Conservation (phyloP, 2,888 invertebrate species). For the Aporophyla lueneburgensis region DNA sequence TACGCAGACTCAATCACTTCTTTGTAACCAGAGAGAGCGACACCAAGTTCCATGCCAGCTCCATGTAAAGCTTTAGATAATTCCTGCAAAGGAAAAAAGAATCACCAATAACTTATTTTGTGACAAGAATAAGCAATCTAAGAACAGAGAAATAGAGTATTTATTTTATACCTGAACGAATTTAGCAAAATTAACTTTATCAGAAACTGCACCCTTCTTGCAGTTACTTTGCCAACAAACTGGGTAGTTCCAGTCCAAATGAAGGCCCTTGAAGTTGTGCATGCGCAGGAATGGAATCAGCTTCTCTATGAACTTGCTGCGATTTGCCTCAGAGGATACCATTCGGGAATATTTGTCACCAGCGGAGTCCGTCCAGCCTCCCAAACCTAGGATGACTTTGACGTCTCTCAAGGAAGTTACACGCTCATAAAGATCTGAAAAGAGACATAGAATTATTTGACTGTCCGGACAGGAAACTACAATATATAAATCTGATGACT, state of each 20-base stretch:
- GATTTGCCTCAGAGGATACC: conserved; percentile 92
- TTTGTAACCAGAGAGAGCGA: conserved; percentile 97
- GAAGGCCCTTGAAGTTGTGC: conserved; percentile 96
- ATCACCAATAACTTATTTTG: background rate
- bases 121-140: background rate
- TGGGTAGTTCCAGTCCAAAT: conserved; percentile 98
- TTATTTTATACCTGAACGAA: conserved; percentile 91
- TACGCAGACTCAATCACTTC: conserved; percentile 97
- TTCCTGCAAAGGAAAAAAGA: conserved; percentile 86
- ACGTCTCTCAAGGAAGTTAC: conserved; percentile 93
- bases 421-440: conserved; percentile 94
- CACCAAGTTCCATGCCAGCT: conserved; percentile 94
- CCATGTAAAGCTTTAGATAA: conserved; percentile 92
- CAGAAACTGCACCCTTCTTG: conserved; percentile 94
- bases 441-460: conserved; percentile 1
- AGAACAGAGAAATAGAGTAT: background rate
- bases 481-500: background rate
- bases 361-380: conserved; percentile 98
- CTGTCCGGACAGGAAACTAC: too few species aligned
- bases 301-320: conserved; percentile 93
- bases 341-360: conserved; percentile 96
- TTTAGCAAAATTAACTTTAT: conserved; percentile 94
- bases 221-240: conserved; percentile 98
- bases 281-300: conserved; percentile 93
- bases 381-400: conserved; percentile 94